Conservation (phyloP, 1,140 invertebrate species). For the Drosophila subpulchrella region DNA sequence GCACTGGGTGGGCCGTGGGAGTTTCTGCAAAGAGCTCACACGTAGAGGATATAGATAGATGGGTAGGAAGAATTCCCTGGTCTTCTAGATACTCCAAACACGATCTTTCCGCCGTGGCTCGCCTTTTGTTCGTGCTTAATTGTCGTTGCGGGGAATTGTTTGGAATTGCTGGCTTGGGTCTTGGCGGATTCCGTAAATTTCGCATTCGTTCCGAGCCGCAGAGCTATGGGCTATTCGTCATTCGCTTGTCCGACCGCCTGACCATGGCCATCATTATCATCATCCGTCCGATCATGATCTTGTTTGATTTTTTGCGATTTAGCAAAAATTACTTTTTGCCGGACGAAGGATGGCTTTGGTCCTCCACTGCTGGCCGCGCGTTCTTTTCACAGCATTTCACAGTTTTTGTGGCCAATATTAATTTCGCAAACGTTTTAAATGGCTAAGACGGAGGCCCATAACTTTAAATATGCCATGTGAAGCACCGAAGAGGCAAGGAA, state of each 20-base stretch:
- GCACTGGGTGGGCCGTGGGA: conserved; percentile 81
- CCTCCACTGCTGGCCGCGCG: conserved; percentile 56
- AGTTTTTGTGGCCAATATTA: conserved; percentile 81
- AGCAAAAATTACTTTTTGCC: conserved; percentile 74
- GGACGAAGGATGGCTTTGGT: conserved; percentile 12
- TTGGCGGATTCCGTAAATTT: conserved; percentile 81
- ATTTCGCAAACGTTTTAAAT: conserved; percentile 83
- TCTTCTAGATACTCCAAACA: conserved; percentile 13
- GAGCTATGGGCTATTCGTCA: conserved; percentile 80
- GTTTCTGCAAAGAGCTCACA: conserved; percentile 47
- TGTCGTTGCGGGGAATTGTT: conserved; percentile 79
- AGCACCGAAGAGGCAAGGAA: conserved; percentile 15
- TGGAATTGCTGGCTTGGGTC: conserved; percentile 54
- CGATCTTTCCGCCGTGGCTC: conserved; percentile 31
- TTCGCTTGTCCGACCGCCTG: conserved; percentile 72
- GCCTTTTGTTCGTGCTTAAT: conserved; percentile 78
- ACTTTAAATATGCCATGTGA: conserved; percentile 74
- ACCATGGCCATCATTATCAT: conserved; percentile 34
- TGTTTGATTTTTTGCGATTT: conserved; percentile 58
- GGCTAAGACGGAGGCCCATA: conserved; percentile 69
- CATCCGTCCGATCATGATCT: conserved; percentile 47
- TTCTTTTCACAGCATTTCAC: conserved; percentile 82
- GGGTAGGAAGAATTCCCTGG: conserved; percentile 24
- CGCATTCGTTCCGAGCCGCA: conserved; percentile 70
- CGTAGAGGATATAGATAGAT: conserved; percentile 11